Evolutionary conservation across 2,797 vertebrate species (phyloP), one percentile per base, ranked within the genome.

Genomic region (Centroberyx gerrardi): DNA sequence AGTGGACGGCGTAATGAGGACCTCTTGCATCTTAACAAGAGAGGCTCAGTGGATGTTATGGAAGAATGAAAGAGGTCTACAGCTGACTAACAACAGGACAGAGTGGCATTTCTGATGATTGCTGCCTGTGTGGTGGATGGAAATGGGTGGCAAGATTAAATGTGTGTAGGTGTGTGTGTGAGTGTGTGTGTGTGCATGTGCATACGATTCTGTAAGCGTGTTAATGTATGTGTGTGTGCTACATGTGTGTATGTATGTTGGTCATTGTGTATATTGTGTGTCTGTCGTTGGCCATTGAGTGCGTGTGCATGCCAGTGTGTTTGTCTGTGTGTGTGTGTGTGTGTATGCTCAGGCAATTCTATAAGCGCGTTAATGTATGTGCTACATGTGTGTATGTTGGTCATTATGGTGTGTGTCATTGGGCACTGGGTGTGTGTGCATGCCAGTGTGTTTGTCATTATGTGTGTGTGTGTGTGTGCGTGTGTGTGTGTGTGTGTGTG

Each of bases 21-120:
- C 70, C 83, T 83, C 76, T 78, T 68, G 86, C 80, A 84, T 88
- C 79, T 84, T 74, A 82, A 85, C 78, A 65, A 82, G 76, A 68
- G 59, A 59, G 61, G 80, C 87, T 87, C 78, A 40, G 70, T 56
- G 76, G 80, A 81, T 80, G 54, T 74, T 82, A 82, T 9, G 1
- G 54, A 74, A 63, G 79, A 86, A 88, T 84, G 80, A 84, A 78
- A 63, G 77, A 62, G 36, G 22, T 67, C 68, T 74, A 9, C 36
- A 70, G 71, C 75, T 81, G 80, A 86, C 67, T 73, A 73, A 85
- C 68, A 68, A 60, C 77, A 60, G 14, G 70, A 74, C 61, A 56
- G 72, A 81, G 78, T 62, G 72, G 75, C 76, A 67, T 42, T 55
- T 71, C 79, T 65, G 69, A 65, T 71, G 80, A 68, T 59, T n/a